These are phyloP conservation scores for Anser cygnoides DNA, from an alignment of 2,113 vertebrate species.

Conservation along the genomic window DNA sequence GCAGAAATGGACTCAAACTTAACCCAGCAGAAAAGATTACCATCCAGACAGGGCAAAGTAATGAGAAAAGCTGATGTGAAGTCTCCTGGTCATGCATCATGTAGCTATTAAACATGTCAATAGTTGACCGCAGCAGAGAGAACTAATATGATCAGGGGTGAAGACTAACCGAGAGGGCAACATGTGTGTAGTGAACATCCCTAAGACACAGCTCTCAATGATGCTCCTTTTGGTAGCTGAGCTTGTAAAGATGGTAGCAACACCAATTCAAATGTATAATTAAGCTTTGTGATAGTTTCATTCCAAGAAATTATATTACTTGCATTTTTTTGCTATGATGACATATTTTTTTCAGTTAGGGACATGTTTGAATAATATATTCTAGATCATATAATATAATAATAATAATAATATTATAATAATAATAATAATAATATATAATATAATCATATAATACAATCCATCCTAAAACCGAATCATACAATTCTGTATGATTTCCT, in stretches of 20 bases:
- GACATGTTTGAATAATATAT: neutral
- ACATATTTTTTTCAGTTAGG: neutral
- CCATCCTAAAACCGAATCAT: neutral
- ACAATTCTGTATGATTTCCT: neutral
- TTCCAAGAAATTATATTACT: neutral
- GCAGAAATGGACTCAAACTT: neutral
- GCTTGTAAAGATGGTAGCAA: neutral
- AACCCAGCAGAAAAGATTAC: neutral
- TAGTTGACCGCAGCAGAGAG: neutral
- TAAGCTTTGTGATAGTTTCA: neutral
- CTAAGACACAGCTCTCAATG: neutral
- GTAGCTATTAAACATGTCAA: neutral
- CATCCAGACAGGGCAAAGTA: neutral
- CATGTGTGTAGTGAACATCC: rapidly evolving
- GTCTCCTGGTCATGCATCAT: neutral
- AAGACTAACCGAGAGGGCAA: neutral
- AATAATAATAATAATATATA: too few relatives aligned
- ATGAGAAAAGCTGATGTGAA: neutral
- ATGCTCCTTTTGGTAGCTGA: neutral
- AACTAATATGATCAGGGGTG: rapidly evolving
- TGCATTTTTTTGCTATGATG: neutral
- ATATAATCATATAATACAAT: neutral
- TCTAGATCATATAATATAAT: neutral
- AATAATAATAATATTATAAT: too few relatives aligned
- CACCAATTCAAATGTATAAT: neutral